These are phyloP conservation scores for Whitmania pigra DNA, from an alignment of 1,140 invertebrate species.

Conservation along the genomic window DNA sequence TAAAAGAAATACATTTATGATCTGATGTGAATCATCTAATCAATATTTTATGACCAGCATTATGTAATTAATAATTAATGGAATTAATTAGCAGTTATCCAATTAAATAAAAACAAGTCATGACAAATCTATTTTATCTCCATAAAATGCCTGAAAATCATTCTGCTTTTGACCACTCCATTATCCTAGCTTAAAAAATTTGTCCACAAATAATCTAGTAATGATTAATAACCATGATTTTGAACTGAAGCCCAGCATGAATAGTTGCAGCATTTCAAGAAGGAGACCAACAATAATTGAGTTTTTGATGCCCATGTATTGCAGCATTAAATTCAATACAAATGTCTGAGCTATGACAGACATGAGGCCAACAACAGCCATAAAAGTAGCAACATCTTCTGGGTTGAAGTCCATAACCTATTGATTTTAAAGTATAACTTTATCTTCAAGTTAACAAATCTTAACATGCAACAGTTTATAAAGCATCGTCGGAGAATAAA, in stretches of 20 bases:
- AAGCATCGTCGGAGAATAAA: not conserved
- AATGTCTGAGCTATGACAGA: conserved; percentile 70
- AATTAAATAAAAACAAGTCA: no score
- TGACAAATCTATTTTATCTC: not conserved
- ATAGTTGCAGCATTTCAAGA: conserved; percentile 89
- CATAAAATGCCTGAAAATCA: not conserved
- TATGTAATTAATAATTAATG: not conserved
- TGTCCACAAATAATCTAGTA: not conserved
- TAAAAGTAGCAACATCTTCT: conserved; percentile 89
- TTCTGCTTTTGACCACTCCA: not conserved
- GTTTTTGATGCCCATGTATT: conserved; percentile 79
- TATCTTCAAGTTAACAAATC: not conserved
- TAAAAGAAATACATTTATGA: not conserved
- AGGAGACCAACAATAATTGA: conserved; percentile 90
- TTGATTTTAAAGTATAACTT: conserved; percentile 28
- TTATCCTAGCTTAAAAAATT: not conserved
- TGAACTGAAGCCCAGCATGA: conserved; percentile 89
- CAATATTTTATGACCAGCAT: not conserved
- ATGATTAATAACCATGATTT: conserved; percentile 55
- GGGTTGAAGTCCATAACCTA: conserved; percentile 85
- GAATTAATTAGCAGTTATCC: not conserved
- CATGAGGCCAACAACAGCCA: conserved; percentile 87
- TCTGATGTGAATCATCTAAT: not conserved
- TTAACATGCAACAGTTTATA: not conserved
- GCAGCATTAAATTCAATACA: conserved; percentile 76